Conservation (phyloP, 2,113 vertebrate species). For the Verasper variegatus region DNA sequence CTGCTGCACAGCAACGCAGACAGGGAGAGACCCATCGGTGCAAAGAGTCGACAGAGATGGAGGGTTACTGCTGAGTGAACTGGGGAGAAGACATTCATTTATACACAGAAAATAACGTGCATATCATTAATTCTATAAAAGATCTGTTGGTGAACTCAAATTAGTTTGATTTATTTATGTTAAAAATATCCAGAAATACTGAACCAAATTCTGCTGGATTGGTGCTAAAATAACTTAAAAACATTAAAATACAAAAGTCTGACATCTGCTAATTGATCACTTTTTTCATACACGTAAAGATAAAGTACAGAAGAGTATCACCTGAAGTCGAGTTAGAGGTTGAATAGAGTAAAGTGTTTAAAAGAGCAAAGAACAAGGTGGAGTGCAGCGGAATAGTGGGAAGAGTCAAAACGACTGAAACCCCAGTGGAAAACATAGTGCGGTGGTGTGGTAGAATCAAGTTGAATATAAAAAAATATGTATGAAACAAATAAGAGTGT, state of each 20-base stretch:
- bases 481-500: too few species aligned
- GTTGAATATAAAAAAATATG: too few species aligned
- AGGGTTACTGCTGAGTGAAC: neutral
- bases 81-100: constrained; percentile 8
- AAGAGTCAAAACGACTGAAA: too few species aligned
- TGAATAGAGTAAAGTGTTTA: too few species aligned
- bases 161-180: neutral
- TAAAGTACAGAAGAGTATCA: too few species aligned
- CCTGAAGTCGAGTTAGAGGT: too few species aligned
- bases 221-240: neutral
- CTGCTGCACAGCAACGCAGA: constrained; percentile 60
- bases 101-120: neutral
- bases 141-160: neutral
- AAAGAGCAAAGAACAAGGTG: too few species aligned
- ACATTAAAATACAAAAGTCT: neutral
- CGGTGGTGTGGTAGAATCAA: too few species aligned
- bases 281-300: too few species aligned
- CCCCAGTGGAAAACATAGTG: too few species aligned
- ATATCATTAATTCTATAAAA: neutral
- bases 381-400: too few species aligned
- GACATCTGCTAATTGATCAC: too few species aligned
- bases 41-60: neutral
- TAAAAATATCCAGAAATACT: neutral
- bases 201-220: neutral
- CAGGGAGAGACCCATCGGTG: constrained; percentile 75